Conservation (phyloP, 2,113 vertebrate species). For the human (Homo sapiens) region GRCh38 chr11:127127001-127127500, state of each 20-base stretch:
- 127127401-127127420: neutral
- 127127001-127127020: neutral
- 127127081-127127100: neutral
- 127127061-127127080: neutral
- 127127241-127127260: constrained; percentile 23
- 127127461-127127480: fast-evolving
- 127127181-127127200: neutral
- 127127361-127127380: neutral
- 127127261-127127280: constrained; percentile 47
- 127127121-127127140: neutral
- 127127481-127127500: neutral
- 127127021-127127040: neutral
- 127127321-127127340: constrained; percentile 32
- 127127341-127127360: constrained; percentile 37
- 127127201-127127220: neutral
- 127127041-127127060: neutral
- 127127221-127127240: neutral
- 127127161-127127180: neutral
- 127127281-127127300: constrained; percentile 1
- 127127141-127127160: neutral
- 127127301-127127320: neutral
- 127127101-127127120: neutral
- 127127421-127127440: neutral
- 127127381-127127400: neutral
- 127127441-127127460: neutral